A percentile compares a stretch with the other conserved stretches of the same genome.
phyloP scores from a whole-genome alignment of 2,888 invertebrate genomes.

The Macropis europaea region DNA sequence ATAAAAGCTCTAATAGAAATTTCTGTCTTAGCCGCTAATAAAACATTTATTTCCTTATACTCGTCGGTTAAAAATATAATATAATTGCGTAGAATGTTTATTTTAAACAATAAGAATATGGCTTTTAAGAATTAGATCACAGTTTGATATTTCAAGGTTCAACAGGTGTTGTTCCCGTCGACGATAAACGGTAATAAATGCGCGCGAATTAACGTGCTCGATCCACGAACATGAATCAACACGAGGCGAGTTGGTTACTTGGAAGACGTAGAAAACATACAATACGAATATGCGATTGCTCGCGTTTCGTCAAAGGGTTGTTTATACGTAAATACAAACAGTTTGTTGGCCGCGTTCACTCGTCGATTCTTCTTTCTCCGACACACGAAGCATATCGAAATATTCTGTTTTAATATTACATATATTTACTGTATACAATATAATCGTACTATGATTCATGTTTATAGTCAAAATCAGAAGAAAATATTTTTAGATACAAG shows the following conservation, averaged over 20 bases:
- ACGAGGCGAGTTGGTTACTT: constrained; percentile 15
- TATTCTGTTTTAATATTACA: constrained; percentile 66
- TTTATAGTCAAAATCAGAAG: constrained; percentile 69
- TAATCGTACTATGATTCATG: constrained; percentile 68
- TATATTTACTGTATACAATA: constrained; percentile 76
- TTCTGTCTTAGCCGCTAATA: constrained; percentile 20
- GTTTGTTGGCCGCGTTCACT: neutral
- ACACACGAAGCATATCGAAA: constrained; percentile 57
- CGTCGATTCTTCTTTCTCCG: neutral
- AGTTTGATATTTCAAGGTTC: constrained; percentile 42
- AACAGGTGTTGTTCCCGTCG: constrained; percentile 9
- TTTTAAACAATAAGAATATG: constrained; percentile 31
- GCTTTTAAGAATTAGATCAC: constrained; percentile 48
- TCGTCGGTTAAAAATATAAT: constrained; percentile 42
- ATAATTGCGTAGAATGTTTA: constrained; percentile 28
- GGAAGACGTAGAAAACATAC: constrained; percentile 44
- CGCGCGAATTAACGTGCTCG: constrained; percentile 3
- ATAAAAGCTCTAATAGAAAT: constrained; percentile 28
- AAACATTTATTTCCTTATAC: constrained; percentile 48
- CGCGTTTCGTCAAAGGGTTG: constrained; percentile 11
- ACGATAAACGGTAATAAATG: constrained; percentile 5
- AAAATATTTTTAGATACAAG: constrained; percentile 43
- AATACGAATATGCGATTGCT: constrained; percentile 11
- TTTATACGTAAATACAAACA: constrained; percentile 1
- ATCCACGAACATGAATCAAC: constrained; percentile 10